Evolutionary conservation across 2,888 invertebrate genomes (phyloP).

Genomic region (Holacanthella duospinosa): DNA sequence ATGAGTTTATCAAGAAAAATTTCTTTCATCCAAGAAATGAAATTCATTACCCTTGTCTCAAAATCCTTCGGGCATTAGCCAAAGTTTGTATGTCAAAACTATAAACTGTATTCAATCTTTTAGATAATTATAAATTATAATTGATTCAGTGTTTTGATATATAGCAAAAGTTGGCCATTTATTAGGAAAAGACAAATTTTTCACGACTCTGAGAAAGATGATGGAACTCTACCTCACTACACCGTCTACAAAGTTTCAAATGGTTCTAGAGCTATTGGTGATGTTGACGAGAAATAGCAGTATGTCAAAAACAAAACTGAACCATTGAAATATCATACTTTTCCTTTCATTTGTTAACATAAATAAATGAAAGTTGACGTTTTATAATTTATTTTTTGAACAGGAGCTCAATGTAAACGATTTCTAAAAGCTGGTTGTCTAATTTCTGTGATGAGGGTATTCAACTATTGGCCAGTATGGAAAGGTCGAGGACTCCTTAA

Average conservation of each 20-base stretch:
- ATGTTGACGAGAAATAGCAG: conserved; percentile 47
- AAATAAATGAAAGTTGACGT: too few species aligned
- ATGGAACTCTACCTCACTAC: conserved; percentile 44
- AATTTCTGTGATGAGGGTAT: conserved; percentile 26
- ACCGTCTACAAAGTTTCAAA: conserved; percentile 53
- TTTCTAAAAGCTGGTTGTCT: conserved; percentile 33
- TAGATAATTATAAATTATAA: neutral
- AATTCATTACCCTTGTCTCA: conserved; percentile 30
- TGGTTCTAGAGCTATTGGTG: conserved; percentile 56
- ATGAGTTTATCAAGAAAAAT: conserved; percentile 51
- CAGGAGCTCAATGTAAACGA: conserved; percentile 20
- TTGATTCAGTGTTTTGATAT: conserved; percentile 10
- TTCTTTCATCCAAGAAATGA: conserved; percentile 37
- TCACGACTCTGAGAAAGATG: conserved; percentile 51
- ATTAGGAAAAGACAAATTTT: conserved; percentile 52
- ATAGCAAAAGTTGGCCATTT: conserved; percentile 43
- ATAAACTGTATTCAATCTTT: neutral
- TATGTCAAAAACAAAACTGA: neutral
- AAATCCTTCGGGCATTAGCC: conserved; percentile 27
- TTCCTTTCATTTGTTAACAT: too few species aligned
- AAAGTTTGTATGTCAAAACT: conserved; percentile 25
- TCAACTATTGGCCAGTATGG: conserved; percentile 30
- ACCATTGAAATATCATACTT: neutral
- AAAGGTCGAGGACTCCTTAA: conserved; percentile 31
- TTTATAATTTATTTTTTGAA: conserved; percentile 8